Conservation (phyloP, 2,888 invertebrate species). For the Drosophila flavopinicola region DNA sequence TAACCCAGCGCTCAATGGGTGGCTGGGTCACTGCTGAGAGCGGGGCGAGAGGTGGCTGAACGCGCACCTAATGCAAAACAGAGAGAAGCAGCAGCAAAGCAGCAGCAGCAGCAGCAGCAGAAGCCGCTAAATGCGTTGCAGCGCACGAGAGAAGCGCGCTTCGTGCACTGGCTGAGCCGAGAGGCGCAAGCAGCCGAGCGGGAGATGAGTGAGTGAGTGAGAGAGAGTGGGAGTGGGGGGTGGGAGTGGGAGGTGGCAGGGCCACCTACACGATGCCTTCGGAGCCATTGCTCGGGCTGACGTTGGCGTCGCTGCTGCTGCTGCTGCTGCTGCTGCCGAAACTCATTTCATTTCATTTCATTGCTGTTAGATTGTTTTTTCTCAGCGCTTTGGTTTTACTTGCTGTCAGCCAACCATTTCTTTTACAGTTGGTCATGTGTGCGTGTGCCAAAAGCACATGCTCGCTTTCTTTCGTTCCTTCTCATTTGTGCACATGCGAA, state of each 20-base stretch:
- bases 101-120: constrained; percentile 11
- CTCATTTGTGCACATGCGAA: constrained; percentile 70
- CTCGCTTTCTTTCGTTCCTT: constrained; percentile 47
- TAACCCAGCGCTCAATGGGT: constrained; percentile 55
- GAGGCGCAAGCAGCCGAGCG: too few relatives aligned
- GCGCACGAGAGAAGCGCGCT: constrained; percentile 35
- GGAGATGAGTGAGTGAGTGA: constrained; percentile 8
- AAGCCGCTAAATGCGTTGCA: constrained; percentile 50
- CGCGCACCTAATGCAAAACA: constrained; percentile 58
- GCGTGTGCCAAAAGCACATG: constrained; percentile 33
- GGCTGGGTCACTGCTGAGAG: not conserved
- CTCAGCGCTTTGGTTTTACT: constrained; percentile 39
- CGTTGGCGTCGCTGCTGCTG: constrained; percentile 32
- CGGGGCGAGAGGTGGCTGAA: not conserved
- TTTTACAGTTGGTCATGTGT: constrained; percentile 55
- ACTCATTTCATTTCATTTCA: constrained; percentile 64
- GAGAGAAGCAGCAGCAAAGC: constrained; percentile 40
- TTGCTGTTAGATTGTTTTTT: constrained; percentile 55
- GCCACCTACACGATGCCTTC: constrained; percentile 59
- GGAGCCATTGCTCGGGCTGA: constrained; percentile 39
- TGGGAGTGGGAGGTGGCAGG: constrained; percentile 4
- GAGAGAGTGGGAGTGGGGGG: not conserved
- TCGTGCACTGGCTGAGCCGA: constrained; percentile 46
- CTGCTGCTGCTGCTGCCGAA: constrained; percentile 44
- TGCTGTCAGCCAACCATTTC: constrained; percentile 62